Evolutionary conservation across 2,888 invertebrate species (phyloP), one percentile per base, ranked within the genome.

Genomic region (Nowickia ferox): DNA sequence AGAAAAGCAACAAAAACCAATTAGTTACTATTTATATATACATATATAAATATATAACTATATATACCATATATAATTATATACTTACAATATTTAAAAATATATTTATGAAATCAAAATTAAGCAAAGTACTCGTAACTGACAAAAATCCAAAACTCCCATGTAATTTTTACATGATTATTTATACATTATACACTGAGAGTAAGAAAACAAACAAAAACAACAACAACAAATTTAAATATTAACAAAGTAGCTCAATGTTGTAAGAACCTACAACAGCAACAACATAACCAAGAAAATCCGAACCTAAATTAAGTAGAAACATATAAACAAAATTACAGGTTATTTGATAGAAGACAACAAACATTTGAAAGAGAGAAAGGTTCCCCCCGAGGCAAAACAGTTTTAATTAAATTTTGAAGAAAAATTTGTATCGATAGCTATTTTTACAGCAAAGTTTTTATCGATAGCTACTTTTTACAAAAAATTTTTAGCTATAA

Each of bases 21-120:
- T 84, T 66, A 86, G 85, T 87, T 84, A 81, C 83, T 87, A 84
- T 87, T 81, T 81, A 88, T 84, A 85, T 81, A 87, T 80, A 80
- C 77, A 81, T 78, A 42, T 81, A 88, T 84, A 85, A 79, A 87
- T 80, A 80, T 77, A 81, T 78, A 42, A 57, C 55, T 75, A 81
- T 86, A 84, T 74, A 86, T 85, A 82, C 66, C 69, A 75, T 59
- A 75, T 85, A 86, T 53, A 84, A 75, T 81, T 87, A 86, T 74
- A 84, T 87, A 87, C 78, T 30, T 76, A 82, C 65, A 68, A 78
- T 75, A 77, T 38, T 78, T 79, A 78, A 15, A 69, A 71, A 74
- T 81, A 79, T 84, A 81, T 68, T 74, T 81, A 84, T 83, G 84
- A 75, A 81, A 84, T 44, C 46, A 68, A 74, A 51, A 72, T 48